These are phyloP conservation scores for Phylloscopus trochilus DNA, from an alignment of 2,113 vertebrate genomes.

Conservation along the genomic window DNA sequence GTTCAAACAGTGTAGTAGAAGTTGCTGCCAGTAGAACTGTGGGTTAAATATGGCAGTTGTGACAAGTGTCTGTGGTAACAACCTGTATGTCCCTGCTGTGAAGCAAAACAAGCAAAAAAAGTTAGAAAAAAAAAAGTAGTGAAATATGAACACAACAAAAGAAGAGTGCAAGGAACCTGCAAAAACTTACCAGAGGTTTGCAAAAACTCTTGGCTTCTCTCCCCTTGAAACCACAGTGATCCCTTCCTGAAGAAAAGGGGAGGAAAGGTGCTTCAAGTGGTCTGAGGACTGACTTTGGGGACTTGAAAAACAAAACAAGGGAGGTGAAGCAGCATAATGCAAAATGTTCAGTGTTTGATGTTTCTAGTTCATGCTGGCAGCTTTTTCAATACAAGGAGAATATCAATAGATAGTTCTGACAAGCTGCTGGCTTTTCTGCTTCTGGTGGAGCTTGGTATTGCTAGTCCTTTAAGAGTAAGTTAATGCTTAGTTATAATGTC, in stretches of 20 bases:
- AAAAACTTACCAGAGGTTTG: not conserved
- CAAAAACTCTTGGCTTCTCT: not conserved
- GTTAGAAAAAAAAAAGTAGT: not conserved
- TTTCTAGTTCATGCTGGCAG: not conserved
- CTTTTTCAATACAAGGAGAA: not conserved
- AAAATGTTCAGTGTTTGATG: not conserved
- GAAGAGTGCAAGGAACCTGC: not conserved
- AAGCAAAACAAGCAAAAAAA: not conserved
- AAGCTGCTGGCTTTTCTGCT: not conserved
- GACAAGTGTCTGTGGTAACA: not conserved
- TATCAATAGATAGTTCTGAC: not conserved
- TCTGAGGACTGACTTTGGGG: not conserved
- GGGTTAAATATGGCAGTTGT: not conserved
- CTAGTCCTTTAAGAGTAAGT: not conserved
- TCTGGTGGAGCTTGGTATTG: not conserved
- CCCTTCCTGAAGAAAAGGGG: not conserved
- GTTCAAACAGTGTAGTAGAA: not conserved
- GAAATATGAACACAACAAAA: rapidly evolving
- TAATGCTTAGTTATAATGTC: not conserved
- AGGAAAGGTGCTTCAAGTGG: not conserved
- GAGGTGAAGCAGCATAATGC: not conserved
- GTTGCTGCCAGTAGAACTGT: not conserved
- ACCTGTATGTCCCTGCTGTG: not conserved
- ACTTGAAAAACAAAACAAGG: not conserved
- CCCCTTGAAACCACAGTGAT: not conserved